Conservation (phyloP, 2,797 vertebrate genomes). For the Petrocephalus schoutedeni region DNA sequence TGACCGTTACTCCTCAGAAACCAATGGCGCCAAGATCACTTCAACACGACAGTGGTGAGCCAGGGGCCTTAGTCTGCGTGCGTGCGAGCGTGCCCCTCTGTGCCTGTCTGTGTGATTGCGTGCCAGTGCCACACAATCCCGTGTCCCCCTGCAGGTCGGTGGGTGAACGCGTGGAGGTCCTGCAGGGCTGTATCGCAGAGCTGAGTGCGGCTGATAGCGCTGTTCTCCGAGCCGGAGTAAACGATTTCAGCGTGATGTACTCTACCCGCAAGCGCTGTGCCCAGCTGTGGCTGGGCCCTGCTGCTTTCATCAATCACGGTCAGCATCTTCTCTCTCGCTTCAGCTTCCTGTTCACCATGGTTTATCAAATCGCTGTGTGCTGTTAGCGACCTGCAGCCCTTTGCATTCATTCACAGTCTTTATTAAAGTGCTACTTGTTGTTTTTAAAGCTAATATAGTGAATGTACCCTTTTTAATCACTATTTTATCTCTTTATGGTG, state of each 20-base stretch:
- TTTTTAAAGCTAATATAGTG: not conserved
- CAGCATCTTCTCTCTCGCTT: conserved; percentile 35
- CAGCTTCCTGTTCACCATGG: not conserved
- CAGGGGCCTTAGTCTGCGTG: not conserved
- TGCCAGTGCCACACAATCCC: not conserved
- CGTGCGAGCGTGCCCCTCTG: not conserved
- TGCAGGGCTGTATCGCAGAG: conserved; percentile 85
- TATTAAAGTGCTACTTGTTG: not conserved
- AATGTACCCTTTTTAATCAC: not conserved
- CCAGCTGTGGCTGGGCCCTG: conserved; percentile 87
- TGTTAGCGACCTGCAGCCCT: not conserved
- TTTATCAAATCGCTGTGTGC: not conserved
- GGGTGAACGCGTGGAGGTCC: conserved; percentile 81
- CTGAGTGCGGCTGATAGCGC: conserved; percentile 74
- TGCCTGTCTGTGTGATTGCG: not conserved
- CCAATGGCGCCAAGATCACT: conserved; percentile 85
- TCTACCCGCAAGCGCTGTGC: conserved; percentile 85
- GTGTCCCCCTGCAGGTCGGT: conserved; percentile 63
- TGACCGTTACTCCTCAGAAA: conserved; percentile 84
- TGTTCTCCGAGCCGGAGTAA: conserved; percentile 77
- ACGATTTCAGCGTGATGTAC: conserved; percentile 95
- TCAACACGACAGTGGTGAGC: conserved; percentile 78
- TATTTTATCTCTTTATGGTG: conserved; percentile 21
- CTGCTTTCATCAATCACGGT: conserved; percentile 94
- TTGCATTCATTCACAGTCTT: not conserved